Base-by-base conservation (phyloP, 2,888 invertebrate genomes). In the Cactoblastis cactorum region DNA sequence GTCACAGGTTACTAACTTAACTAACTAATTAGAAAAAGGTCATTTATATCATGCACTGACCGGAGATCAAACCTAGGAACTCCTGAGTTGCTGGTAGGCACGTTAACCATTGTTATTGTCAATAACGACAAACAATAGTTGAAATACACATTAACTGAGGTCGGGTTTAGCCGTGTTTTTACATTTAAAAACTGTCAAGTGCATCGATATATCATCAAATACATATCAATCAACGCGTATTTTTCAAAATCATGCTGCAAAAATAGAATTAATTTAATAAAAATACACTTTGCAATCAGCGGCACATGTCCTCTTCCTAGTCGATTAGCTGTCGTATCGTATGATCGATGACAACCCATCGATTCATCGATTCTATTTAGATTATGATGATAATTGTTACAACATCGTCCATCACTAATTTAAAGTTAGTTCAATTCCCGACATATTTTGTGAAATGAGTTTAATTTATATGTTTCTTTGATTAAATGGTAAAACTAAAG, bases 271-370 rank as follows among this genome's bases (percentile, higher is more conserved):
- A 58, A 59, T 55, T 53, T 48, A 55, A 57, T 62, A 53, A 54
- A 54, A 49, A 45, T 58, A 33, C 19, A 58, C 38, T 49, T 57
- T 59, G 56, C 58, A 53, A 60, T 62, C 54, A 51, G 22, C 38
- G 59, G 52, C 71, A 74, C 70, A 74, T 74, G 74, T 70, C 69
- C 67, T 69, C 68, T 69, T 75, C 70, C 72, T 74, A 69, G 71
- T 61, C 62, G 60, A 63, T 62, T 55, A 56, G 48, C 55, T 71
- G 77, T 75, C 77, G 60, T 57, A 57, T 57, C 46, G 39, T 52
- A 76, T 82, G 83, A 83, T 81, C 63, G 83, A 84, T 83, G 57
- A 56, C 65, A 59, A 70, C 56, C 55, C 67, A 75, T 74, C 58
- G 53, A 71, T 56, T 55, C 67, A 75, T 74, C 57, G 53, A 52